A percentile compares a stretch with the other conserved stretches of the same genome.
phyloP scores from a whole-genome alignment of 2,888 invertebrate species.

The Aspidapion aeneum region DNA sequence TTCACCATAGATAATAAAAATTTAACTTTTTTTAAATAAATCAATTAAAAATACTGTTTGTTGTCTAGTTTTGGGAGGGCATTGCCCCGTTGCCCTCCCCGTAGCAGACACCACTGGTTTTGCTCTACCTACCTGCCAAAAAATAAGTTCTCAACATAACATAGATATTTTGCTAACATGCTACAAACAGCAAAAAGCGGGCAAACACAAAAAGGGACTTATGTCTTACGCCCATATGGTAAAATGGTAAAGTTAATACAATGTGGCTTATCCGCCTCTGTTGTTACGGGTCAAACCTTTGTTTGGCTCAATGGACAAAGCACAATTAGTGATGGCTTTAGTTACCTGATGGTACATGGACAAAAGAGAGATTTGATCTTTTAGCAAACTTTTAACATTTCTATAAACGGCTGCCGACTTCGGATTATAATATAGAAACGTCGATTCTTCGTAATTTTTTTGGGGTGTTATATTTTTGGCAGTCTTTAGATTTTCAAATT shows the following conservation, averaged over 20 bases:
- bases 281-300: not conserved
- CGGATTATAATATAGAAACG: not conserved
- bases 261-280: not conserved
- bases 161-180: not conserved
- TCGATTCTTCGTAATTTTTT: not conserved
- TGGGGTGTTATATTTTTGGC: not conserved
- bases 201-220: not conserved
- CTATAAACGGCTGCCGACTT: not conserved
- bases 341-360: constrained; percentile 12
- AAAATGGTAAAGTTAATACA: not conserved
- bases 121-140: too few species aligned
- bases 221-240: not conserved
- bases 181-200: not conserved
- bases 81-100: too few species aligned
- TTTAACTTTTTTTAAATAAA: too few species aligned
- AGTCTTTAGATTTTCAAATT: too few species aligned
- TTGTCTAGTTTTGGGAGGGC: too few species aligned
- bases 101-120: too few species aligned
- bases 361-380: constrained; percentile 11
- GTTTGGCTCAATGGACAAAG: not conserved
- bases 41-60: too few species aligned
- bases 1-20: too few species aligned
- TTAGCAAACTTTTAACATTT: not conserved
- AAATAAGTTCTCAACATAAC: not conserved
- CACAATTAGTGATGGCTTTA: constrained; percentile 17